Base-by-base conservation (phyloP, 1,140 invertebrate species). In the Scaptodrosophila lebanonensis region DNA sequence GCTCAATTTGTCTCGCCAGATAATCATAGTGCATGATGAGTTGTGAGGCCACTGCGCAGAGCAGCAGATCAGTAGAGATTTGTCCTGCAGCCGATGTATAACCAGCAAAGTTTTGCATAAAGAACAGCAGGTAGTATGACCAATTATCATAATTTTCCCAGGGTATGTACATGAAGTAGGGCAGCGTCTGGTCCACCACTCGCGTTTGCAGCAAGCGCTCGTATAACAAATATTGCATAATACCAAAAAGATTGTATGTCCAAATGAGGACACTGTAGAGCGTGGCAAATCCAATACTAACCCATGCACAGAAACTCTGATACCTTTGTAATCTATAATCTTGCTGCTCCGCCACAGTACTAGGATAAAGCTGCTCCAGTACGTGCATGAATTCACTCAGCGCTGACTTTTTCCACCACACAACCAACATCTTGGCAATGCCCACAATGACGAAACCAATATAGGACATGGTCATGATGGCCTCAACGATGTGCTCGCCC, bases 11-110 rank as follows among this genome's bases (percentile, higher is more conserved):
- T 3, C 36, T 47, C 3, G 66, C 22, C 9, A 85, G 9, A 22
- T 72, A 56, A 15, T 85, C 66, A 2, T 69, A 85, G 35, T 85
- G 83, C 83, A 85, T 85, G 0, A 83, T 56, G 7, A 85, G 47
- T 30, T 76, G 62, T 0, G 73, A 82, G 15, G 64, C 70, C 22
- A 76, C 48, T 11, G 77, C 77, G 13, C 64, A 68, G 8, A 85
- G 58, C 29, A 85, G 1, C 0, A 85, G 45, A 48, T 85, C 83
- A 4, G 72, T 67, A 0, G 83, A 48, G 4, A 85, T 77, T 27
- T 85, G 83, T 2, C 76, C 77, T n/a, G 83, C 47, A 0, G 73
- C 77, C 6, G 83, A 62, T 5, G 77, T 76, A 11, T 72, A 71
- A 8, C 77, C 83, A 0, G 77, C 83, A 12, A 85, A 42, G 25